Evolutionary conservation across 2,888 invertebrate species (phyloP).

Genomic region (Junonia oenone): DNA sequence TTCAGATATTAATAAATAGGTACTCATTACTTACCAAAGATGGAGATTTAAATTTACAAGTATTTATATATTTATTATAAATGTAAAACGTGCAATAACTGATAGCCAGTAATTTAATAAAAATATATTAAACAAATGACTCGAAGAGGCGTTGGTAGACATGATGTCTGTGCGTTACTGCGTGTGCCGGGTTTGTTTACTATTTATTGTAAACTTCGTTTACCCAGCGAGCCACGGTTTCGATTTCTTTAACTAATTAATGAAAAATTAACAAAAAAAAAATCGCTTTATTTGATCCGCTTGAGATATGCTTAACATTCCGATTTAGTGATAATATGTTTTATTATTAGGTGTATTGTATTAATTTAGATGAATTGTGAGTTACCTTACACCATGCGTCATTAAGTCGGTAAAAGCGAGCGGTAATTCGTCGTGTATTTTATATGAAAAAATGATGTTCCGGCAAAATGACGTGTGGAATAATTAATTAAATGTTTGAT

Average conservation of each 20-base stretch:
- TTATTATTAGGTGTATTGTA: constrained; percentile 58
- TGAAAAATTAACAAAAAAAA: constrained; percentile 41
- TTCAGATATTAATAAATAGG: constrained; percentile 75
- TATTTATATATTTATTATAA: constrained; percentile 80
- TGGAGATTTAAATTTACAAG: constrained; percentile 76
- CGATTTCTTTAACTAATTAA: constrained; percentile 35
- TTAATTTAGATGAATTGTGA: constrained; percentile 67
- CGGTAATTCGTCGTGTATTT: constrained; percentile 3
- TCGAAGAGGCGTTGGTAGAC: constrained; percentile 64
- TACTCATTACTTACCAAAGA: constrained; percentile 76
- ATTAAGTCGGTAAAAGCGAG: constrained; percentile 9
- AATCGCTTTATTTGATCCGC: constrained; percentile 55
- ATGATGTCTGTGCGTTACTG: constrained; percentile 39
- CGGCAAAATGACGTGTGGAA: constrained; percentile 17
- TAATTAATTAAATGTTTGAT: constrained; percentile 37
- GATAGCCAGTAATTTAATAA: constrained; percentile 77
- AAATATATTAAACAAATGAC: constrained; percentile 72
- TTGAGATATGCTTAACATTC: constrained; percentile 62
- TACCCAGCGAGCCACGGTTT: constrained; percentile 42
- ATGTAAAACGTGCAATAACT: constrained; percentile 80
- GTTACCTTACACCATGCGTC: constrained; percentile 48
- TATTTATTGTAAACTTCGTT: constrained; percentile 71
- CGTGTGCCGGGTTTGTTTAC: constrained; percentile 53
- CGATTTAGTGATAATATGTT: constrained; percentile 60
- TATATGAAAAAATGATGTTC: background rate